Conservation (phyloP, 2,113 vertebrate species). For the Pitta sordida region DNA sequence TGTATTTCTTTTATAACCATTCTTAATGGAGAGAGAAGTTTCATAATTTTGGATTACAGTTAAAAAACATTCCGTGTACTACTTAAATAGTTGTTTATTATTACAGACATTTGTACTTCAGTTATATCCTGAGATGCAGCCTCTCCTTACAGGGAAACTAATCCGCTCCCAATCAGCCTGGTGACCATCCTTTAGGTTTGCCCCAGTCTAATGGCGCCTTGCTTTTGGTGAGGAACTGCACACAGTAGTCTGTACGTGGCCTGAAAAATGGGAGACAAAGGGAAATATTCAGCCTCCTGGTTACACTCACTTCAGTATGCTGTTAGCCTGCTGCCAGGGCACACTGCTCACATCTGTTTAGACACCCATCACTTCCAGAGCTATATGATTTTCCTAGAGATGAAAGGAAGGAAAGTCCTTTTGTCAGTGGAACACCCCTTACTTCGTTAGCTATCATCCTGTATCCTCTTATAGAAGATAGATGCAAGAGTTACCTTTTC, state of each 20-base stretch:
- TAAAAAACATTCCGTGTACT: not conserved
- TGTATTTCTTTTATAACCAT: not conserved
- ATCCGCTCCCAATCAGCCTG: not conserved
- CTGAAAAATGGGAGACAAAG: not conserved
- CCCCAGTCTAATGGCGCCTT: not conserved
- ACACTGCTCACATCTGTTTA: not conserved
- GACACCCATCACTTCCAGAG: not conserved
- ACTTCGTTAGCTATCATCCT: not conserved
- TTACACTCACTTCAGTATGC: rapidly evolving
- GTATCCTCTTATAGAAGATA: not conserved
- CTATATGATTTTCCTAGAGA: not conserved
- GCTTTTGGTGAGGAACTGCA: not conserved
- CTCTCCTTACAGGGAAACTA: not conserved
- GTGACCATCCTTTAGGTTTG: not conserved
- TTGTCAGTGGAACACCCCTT: not conserved
- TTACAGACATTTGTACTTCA: not conserved
- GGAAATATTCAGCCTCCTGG: not conserved
- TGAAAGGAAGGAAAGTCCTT: not conserved
- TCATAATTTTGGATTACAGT: not conserved
- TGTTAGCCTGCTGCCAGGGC: not conserved
- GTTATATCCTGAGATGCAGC: not conserved
- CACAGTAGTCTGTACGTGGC: not conserved
- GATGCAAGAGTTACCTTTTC: not conserved
- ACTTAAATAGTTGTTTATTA: not conserved
- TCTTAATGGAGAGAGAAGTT: not conserved